These are phyloP conservation scores for Steatornis caripensis DNA, from an alignment of 2,113 vertebrate species.

Conservation along the genomic window DNA sequence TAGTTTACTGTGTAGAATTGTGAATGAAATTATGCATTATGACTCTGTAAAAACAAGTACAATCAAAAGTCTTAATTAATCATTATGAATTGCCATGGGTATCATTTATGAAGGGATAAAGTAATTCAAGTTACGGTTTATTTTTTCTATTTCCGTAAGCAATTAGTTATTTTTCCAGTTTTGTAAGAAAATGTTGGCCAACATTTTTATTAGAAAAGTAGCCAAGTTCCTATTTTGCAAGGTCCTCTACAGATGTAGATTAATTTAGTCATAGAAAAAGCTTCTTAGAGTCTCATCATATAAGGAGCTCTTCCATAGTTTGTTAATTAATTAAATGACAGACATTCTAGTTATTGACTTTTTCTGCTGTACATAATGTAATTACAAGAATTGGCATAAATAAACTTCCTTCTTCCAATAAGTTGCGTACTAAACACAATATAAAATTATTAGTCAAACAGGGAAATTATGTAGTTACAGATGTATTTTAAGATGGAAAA, in stretches of 20 bases:
- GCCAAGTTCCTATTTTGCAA: background rate
- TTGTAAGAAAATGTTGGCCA: background rate
- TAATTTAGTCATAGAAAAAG: background rate
- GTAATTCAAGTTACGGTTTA: background rate
- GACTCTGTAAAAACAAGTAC: background rate
- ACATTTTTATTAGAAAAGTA: background rate
- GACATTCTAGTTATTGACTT: background rate
- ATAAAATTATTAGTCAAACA: background rate
- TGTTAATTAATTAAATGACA: conserved; percentile 15
- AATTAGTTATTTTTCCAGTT: background rate
- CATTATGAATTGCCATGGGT: background rate
- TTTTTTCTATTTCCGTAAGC: background rate
- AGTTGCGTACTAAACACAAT: background rate
- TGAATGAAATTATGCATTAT: background rate
- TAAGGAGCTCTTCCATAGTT: background rate
- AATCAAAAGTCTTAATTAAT: background rate
- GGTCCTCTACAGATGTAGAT: background rate
- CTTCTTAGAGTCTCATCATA: background rate
- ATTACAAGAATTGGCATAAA: conserved; percentile 1
- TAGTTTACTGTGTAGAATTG: background rate
- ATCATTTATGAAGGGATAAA: background rate
- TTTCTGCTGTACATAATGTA: background rate
- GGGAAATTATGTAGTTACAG: background rate
- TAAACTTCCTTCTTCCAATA: background rate
- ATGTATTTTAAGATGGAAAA: background rate